A percentile compares a stretch with the other conserved stretches of the same genome.
Conservation (phyloP, 2,113 vertebrate species). For the Amphiprion percula region DNA sequence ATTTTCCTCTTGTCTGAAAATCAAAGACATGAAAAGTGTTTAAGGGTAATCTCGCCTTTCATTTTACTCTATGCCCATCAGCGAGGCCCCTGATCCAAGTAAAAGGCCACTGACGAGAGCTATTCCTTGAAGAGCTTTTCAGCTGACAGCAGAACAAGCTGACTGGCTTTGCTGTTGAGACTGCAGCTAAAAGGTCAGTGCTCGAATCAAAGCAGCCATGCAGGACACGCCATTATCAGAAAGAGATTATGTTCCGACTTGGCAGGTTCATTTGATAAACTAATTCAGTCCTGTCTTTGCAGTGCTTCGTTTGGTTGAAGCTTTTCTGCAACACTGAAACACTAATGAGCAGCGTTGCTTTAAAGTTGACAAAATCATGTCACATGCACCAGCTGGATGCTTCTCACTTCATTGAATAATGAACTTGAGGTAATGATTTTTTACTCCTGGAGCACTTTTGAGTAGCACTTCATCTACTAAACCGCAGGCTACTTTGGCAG, state of each 20-base stretch:
- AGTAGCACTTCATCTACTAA: conserved; percentile 28
- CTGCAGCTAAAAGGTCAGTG: conserved; percentile 26
- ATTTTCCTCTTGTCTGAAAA: conserved; percentile 1
- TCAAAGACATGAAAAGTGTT: neutral
- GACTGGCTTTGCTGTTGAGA: conserved; percentile 1
- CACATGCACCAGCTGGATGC: conserved; percentile 21
- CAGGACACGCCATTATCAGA: neutral
- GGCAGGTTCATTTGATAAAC: conserved; percentile 11
- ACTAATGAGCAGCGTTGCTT: conserved; percentile 1
- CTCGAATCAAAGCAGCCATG: conserved; percentile 18
- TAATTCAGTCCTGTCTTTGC: neutral
- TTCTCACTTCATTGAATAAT: conserved; percentile 28
- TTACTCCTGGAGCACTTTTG: conserved; percentile 9
- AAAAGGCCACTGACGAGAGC: neutral
- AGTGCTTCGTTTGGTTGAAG: neutral
- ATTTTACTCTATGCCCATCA: neutral
- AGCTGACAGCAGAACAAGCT: neutral
- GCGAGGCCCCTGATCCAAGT: neutral
- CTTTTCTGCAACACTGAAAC: neutral
- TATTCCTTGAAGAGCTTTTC: neutral
- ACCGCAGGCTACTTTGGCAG: conserved; percentile 29
- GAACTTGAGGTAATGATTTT: conserved; percentile 44
- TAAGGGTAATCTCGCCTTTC: neutral
- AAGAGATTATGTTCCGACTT: neutral
- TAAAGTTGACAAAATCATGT: conserved; percentile 21